Evolutionary conservation across 2,797 vertebrate genomes (phyloP), one percentile per base, ranked within the genome.

Genomic region (Siniperca scherzeri): DNA sequence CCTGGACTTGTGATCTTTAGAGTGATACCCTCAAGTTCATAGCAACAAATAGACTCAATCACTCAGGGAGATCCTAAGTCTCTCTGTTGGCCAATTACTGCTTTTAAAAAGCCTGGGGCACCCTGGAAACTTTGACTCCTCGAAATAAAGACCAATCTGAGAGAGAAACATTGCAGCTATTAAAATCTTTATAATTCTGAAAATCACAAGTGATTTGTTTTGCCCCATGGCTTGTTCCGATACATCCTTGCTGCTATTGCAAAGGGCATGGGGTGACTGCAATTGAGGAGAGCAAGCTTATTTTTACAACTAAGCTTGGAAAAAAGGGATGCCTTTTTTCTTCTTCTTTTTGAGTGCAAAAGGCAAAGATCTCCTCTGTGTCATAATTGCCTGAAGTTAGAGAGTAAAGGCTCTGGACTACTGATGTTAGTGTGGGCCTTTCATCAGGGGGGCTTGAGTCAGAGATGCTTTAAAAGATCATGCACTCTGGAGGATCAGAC

Each of bases 51-150:
- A 95, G 93, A 93, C 92, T 94, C 93, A 93, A 94, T 95, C 95
- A 95, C 94, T 93, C 90, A 90, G 95, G 95, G 95, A 96, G 92
- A 94, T 93, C 90, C 92, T 74, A 75, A 88, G 92, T 91, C 93
- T 96, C 96, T 96, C 95, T 93, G 93, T 95, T 96, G 96, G 95
- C 96, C 96, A 97, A 97, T 97, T 96, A 97, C 94, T 94, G 95
- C 85, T 93, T 95, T 95, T 94, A 94, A 95, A 94, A 95, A 95
- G 95, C 96, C 96, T 79, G 87, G 84, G 95, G 96, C 95, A 65
- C 86, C 91, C 88, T 84, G 94, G 92, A 96, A 97, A 96, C 96
- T 96, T 96, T 96, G 96, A 96, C 96, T 95, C 95, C 95, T 95
- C 93, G 93, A 97, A 96, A 96, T 96, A 96, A 96, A 96, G 94